Evolutionary conservation across 92 coral and sea anemone species (phyloP), one percentile per base, ranked within the genome.

Genomic region (Blastomussa wellsi): DNA sequence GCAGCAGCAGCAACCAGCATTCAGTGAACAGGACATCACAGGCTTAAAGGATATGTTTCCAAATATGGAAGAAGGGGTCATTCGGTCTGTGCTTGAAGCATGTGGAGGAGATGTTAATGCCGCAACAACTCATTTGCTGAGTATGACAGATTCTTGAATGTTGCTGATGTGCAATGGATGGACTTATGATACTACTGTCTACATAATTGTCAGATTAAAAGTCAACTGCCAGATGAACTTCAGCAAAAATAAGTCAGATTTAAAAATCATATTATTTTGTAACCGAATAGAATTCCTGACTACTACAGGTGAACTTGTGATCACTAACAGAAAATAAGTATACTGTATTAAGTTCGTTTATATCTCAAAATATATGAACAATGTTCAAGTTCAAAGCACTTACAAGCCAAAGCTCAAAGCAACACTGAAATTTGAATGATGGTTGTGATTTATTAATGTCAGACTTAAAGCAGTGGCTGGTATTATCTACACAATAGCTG

Each of bases 1-100:
- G 1, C 85, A 48, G 26, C 83, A 78, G 20, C 87, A 83, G n/a
- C 86, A 84, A 59, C 79, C 77, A 33, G 51, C 59, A 39, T 52
- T 80, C 32, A 89, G 79, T 70, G 77, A 84, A 59, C 93, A 90
- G 35, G 99, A 97, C 72, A 78, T 97, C 16, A 88, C 93, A 79
- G 92, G 93, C 82, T 86, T 97, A 57, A 94, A 97, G 72, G 99
- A 97, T 78, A 97, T 97, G 99, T 97, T 97, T 79, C 98, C 99
- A 10, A 89, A 79, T 76, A 93, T 97, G 97, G 99, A 97, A 72
- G 98, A 93, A 70, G 94, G 96, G 74, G 98, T 94, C 19, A 97
- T 97, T 44, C 88, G 89, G 70, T 97, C 99, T 52, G 99, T 97
- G 49, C 93, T 97, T 19, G 98, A 91, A 59, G 94, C 97, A 49